These are phyloP conservation scores for Crematogaster levior DNA, from an alignment of 2,888 invertebrate species.

Conservation along the genomic window DNA sequence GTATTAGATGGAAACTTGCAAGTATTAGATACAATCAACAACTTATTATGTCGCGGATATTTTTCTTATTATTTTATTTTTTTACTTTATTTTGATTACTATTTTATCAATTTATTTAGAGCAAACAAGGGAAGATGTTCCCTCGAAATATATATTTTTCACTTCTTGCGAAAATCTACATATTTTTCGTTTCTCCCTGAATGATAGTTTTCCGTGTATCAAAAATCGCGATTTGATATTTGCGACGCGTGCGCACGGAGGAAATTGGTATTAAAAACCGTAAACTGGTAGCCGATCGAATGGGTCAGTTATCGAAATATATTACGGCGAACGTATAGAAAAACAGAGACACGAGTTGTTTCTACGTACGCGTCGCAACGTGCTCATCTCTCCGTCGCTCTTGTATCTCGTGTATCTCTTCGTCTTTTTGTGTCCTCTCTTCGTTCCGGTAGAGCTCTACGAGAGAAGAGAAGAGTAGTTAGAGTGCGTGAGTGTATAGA, in stretches of 20 bases:
- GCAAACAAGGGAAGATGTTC: background rate
- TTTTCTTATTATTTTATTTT: background rate
- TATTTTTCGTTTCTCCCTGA: background rate
- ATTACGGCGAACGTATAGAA: background rate
- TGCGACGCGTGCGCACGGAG: constrained; percentile 10
- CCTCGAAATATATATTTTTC: background rate
- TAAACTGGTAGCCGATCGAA: constrained; percentile 38
- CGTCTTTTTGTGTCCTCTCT: constrained; percentile 13
- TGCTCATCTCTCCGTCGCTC: constrained; percentile 21
- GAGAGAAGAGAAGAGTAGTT: constrained; percentile 24
- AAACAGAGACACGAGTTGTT: background rate
- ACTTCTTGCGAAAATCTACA: background rate
- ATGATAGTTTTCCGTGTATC: background rate
- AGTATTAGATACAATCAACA: background rate
- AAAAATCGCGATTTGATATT: background rate
- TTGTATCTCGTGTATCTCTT: constrained; percentile 6
- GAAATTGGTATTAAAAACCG: constrained; percentile 40
- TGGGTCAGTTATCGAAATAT: constrained; percentile 16
- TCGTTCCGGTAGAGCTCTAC: constrained; percentile 1
- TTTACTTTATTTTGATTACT: background rate
- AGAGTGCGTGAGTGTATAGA: constrained; percentile 66
- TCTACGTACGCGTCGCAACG: background rate
- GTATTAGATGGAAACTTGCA: too few species aligned
- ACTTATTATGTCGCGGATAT: background rate
- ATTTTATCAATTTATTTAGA: background rate